Evolutionary conservation across 2,113 vertebrate genomes (phyloP).

Genomic region (Chlorodrepanis virens): DNA sequence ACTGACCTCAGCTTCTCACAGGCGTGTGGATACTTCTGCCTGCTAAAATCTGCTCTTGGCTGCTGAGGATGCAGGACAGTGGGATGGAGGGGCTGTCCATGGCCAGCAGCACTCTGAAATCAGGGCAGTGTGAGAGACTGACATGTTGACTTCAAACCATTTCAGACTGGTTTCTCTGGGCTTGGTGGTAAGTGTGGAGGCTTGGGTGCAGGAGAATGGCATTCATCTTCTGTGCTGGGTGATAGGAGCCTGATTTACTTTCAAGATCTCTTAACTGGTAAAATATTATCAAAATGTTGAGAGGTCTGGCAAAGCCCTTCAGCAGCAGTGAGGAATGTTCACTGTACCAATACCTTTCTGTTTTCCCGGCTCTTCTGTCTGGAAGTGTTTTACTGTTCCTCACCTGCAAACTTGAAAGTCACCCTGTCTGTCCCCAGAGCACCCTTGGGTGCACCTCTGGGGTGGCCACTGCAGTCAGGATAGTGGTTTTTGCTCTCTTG

Average conservation of each 20-base stretch:
- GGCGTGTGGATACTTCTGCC: fast-evolving
- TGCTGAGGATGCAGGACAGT: background rate
- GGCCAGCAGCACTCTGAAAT: background rate
- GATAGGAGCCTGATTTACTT: background rate
- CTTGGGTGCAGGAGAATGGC: background rate
- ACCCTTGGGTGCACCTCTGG: background rate
- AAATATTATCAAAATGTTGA: background rate
- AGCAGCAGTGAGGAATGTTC: background rate
- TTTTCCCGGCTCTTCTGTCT: background rate
- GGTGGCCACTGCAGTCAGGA: background rate
- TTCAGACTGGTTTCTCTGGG: background rate
- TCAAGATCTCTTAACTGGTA: background rate
- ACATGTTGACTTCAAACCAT: background rate
- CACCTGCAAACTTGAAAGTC: background rate
- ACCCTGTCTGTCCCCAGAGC: background rate
- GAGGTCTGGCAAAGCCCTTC: background rate
- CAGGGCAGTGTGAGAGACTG: background rate
- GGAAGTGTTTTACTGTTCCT: background rate
- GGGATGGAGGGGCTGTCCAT: background rate
- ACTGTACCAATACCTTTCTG: fast-evolving
- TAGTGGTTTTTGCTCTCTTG: background rate
- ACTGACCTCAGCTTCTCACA: background rate
- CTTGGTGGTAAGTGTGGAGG: background rate
- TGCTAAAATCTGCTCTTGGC: background rate
- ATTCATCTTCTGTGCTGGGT: background rate